Evolutionary conservation across 2,888 invertebrate genomes (phyloP).

Genomic region (Spisula subtruncata): DNA sequence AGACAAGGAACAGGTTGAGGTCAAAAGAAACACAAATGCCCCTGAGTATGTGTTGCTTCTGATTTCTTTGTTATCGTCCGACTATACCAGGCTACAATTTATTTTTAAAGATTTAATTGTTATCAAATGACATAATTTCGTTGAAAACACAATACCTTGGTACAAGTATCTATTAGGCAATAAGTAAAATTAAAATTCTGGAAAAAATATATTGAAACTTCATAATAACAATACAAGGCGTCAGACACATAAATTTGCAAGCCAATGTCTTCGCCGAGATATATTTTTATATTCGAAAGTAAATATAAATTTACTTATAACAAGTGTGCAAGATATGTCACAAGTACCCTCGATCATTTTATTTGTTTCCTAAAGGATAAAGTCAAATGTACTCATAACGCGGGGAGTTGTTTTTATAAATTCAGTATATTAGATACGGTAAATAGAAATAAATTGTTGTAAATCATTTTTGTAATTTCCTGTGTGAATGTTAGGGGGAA

Average conservation of each 20-base stretch:
- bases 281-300: slow-evolving; percentile 1
- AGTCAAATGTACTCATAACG: background rate
- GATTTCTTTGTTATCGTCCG: background rate
- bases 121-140: background rate
- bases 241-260: background rate
- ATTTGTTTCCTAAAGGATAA: background rate
- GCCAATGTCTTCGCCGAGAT: background rate
- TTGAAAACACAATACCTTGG: background rate
- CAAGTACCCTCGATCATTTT: slow-evolving; percentile 9
- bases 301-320: slow-evolving; percentile 7
- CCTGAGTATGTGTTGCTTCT: too few relatives aligned
- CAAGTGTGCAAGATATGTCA: slow-evolving; percentile 18
- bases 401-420: background rate
- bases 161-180: background rate
- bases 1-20: too few relatives aligned
- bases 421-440: background rate
- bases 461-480: slow-evolving; percentile 5
- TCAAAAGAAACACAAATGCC: too few relatives aligned
- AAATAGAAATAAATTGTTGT: background rate
- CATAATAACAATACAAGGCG: background rate
- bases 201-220: background rate
- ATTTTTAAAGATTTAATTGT: background rate
- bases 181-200: background rate
- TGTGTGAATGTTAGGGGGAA: background rate
- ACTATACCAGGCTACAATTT: background rate